These are phyloP conservation scores for Bembecia ichneumoniformis DNA, from an alignment of 2,888 invertebrate species.

Conservation along the genomic window DNA sequence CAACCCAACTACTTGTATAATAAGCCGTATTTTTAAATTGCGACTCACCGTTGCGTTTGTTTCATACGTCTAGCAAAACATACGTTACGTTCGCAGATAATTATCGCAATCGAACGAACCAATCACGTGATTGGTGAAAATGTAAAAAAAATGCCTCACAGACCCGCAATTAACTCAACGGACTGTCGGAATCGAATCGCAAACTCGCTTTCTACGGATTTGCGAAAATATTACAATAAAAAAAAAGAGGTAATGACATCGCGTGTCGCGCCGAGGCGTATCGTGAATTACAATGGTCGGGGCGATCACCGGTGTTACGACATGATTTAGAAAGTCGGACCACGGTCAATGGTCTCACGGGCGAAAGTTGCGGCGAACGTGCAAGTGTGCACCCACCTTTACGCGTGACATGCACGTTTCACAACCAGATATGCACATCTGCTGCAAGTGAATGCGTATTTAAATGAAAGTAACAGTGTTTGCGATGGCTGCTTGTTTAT, in stretches of 20 bases:
- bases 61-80: too few species aligned
- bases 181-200: constrained; percentile 2
- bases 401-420: constrained; percentile 35
- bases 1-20: too few species aligned
- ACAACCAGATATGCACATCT: constrained; percentile 20
- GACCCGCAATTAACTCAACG: neutral
- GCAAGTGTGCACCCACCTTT: constrained; percentile 37
- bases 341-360: constrained; percentile 65
- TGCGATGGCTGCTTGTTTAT: constrained; percentile 4
- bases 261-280: constrained; percentile 55
- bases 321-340: constrained; percentile 66
- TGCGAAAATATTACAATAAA: constrained; percentile 47
- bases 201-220: constrained; percentile 51
- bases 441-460: neutral
- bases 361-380: constrained; percentile 53
- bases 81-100: too few species aligned
- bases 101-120: too few species aligned
- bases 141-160: neutral
- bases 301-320: constrained; percentile 63
- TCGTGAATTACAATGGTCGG: constrained; percentile 61
- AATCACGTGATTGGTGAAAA: neutral
- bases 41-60: too few species aligned
- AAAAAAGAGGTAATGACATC: constrained; percentile 55
- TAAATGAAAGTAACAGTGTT: constrained; percentile 43
- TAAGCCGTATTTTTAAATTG: too few species aligned